A percentile compares a stretch with the other conserved stretches of the same genome.
Evolutionary conservation across 2,113 vertebrate species (phyloP).

Genomic region (Cyprinodon brontotheroides): DNA sequence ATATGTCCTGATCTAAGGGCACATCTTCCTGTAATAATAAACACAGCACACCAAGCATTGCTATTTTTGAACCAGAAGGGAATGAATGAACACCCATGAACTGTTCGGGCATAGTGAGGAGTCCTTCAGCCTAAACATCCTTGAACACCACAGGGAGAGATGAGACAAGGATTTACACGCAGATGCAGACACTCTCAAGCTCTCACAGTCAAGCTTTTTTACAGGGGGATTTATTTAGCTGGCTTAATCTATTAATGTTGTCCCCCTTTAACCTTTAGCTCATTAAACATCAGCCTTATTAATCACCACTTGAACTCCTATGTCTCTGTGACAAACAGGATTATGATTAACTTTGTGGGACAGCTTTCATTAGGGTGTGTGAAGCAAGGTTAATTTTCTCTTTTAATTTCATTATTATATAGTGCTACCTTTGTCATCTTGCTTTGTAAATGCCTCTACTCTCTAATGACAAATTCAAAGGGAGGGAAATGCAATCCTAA

Average conservation of each 20-base stretch:
- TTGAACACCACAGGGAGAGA: slow-evolving; percentile 42
- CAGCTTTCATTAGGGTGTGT: slow-evolving; percentile 1
- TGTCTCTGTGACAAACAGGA: slow-evolving; percentile 3
- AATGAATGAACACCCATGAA: slow-evolving; percentile 27
- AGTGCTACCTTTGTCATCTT: background rate
- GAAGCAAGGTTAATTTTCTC: slow-evolving; percentile 6
- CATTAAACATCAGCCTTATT: background rate
- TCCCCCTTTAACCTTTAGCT: background rate
- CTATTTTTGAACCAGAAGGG: background rate
- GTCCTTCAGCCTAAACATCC: slow-evolving; percentile 55
- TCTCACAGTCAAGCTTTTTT: slow-evolving; percentile 12
- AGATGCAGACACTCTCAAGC: background rate
- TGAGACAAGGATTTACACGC: slow-evolving; percentile 36
- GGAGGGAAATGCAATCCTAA: slow-evolving; percentile 3
- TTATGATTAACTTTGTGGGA: background rate
- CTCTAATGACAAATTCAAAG: slow-evolving; percentile 10
- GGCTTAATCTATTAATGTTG: background rate
- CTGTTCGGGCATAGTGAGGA: slow-evolving; percentile 22
- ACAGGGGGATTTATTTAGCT: background rate
- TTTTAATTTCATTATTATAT: slow-evolving; percentile 2
- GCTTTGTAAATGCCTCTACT: background rate
- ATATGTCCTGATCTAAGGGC: slow-evolving; percentile 13
- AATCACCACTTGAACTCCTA: slow-evolving; percentile 8
- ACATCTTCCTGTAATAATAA: background rate
- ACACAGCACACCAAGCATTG: background rate